phyloP scores from a whole-genome alignment of 2,888 invertebrate species.

The Epiblema foenella region DNA sequence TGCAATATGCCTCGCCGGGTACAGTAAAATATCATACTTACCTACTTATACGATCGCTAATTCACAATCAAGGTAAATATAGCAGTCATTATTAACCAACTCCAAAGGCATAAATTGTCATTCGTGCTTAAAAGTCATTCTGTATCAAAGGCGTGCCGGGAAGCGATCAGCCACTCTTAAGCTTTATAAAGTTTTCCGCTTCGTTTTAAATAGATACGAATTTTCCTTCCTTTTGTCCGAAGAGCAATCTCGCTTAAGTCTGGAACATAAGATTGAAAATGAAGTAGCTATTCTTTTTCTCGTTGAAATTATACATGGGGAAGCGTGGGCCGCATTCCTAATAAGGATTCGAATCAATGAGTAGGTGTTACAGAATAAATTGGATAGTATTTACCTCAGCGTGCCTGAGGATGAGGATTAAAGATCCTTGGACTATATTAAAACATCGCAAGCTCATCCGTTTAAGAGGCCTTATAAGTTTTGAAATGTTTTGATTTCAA shows the following conservation, averaged over 20 bases:
- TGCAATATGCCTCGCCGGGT: too few relatives aligned
- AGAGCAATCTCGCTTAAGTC: constrained; percentile 38
- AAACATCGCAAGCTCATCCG: not conserved
- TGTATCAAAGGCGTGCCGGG: not conserved
- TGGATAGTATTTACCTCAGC: not conserved
- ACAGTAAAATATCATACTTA: too few relatives aligned
- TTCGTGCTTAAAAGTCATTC: not conserved
- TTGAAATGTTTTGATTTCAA: too few relatives aligned
- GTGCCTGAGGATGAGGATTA: not conserved
- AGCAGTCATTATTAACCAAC: not conserved
- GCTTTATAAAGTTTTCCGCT: constrained; percentile 30
- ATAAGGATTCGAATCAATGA: constrained; percentile 19
- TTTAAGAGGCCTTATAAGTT: too few relatives aligned
- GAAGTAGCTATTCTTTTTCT: constrained; percentile 19
- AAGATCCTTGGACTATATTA: not conserved
- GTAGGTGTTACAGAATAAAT: not conserved
- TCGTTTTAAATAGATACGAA: constrained; percentile 35
- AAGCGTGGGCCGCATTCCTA: constrained; percentile 29
- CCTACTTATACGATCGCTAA: too few relatives aligned
- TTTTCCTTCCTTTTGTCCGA: constrained; percentile 25
- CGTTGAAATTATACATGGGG: constrained; percentile 32
- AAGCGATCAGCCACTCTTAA: constrained; percentile 20
- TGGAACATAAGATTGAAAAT: constrained; percentile 31
- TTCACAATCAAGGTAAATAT: too few relatives aligned
- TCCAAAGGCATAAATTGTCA: not conserved